A percentile compares a stretch with the other conserved stretches of the same genome.
These are phyloP conservation scores for Platysternon megacephalum DNA, from an alignment of 2,113 vertebrate genomes.

Conservation along the genomic window DNA sequence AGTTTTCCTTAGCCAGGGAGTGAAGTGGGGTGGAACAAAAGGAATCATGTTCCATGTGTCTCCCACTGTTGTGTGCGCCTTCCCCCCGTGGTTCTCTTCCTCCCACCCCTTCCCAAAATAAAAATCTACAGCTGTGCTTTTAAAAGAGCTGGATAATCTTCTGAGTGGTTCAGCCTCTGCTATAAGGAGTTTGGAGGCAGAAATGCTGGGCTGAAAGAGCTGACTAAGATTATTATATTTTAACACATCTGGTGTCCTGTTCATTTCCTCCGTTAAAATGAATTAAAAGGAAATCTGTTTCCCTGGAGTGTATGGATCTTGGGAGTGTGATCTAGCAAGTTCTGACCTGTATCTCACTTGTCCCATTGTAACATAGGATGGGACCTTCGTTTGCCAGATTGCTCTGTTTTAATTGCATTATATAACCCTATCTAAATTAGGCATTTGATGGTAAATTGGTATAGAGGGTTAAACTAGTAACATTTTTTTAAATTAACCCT, in stretches of 20 bases:
- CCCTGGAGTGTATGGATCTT: not conserved
- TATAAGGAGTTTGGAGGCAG: not conserved
- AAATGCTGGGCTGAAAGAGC: constrained; percentile 16
- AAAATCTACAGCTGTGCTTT: not conserved
- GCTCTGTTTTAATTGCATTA: not conserved
- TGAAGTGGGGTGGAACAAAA: not conserved
- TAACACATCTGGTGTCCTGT: constrained; percentile 4
- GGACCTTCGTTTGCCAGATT: not conserved
- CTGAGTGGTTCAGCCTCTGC: not conserved
- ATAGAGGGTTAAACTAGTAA: constrained; percentile 37
- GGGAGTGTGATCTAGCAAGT: not conserved
- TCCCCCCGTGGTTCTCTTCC: not conserved
- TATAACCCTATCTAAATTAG: constrained; percentile 33
- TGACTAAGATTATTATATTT: constrained; percentile 20
- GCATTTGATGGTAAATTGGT: constrained; percentile 50
- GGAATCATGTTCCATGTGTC: not conserved
- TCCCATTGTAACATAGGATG: not conserved
- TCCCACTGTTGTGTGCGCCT: not conserved
- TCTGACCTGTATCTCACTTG: constrained; percentile 36
- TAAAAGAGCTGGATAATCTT: not conserved
- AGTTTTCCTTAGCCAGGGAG: not conserved
- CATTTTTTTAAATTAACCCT: constrained; percentile 25
- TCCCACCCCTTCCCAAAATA: not conserved
- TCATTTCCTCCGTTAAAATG: constrained; percentile 13
- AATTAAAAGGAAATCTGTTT: constrained; percentile 31